phyloP scores from a whole-genome alignment of 2,113 vertebrate genomes.

The Oryzias melastigma region DNA sequence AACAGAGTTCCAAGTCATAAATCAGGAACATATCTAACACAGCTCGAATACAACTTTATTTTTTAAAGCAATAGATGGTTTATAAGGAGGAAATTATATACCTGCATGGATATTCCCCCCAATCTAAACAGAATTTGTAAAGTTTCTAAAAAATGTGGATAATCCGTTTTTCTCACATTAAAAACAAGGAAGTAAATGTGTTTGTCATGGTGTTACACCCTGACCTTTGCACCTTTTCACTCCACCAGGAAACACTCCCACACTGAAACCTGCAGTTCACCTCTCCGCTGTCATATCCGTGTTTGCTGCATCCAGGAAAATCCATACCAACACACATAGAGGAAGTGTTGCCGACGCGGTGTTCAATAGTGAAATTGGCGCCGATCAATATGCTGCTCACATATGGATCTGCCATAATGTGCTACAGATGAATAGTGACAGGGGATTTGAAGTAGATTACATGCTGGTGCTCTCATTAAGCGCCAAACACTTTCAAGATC shows the following conservation, averaged over 20 bases:
- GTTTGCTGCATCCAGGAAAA: conserved; percentile 46
- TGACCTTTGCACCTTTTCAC: conserved; percentile 58
- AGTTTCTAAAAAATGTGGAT: not conserved
- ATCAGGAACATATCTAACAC: not conserved
- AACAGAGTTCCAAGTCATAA: not conserved
- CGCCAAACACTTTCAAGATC: conserved; percentile 12
- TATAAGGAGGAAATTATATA: not conserved
- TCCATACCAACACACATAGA: conserved; percentile 44
- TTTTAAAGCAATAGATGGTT: not conserved
- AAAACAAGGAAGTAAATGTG: conserved; percentile 52
- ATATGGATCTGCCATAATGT: conserved; percentile 25
- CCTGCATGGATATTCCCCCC: not conserved
- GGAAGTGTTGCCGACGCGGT: conserved; percentile 35
- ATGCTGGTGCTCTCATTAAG: not conserved
- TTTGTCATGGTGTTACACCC: conserved; percentile 22
- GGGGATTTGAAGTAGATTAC: conserved; percentile 5
- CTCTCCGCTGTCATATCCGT: conserved; percentile 23
- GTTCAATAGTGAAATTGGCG: conserved; percentile 31
- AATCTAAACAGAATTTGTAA: not conserved
- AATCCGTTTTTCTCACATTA: not conserved
- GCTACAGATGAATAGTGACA: conserved; percentile 15
- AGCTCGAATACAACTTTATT: not conserved
- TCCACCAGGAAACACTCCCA: not conserved
- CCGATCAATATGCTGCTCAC: conserved; percentile 20
- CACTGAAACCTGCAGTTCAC: conserved; percentile 6